Percentiles rank a stretch among this genome's conserved stretches.
Evolutionary conservation across 2,113 vertebrate species (phyloP).

Genomic region (Syngnathoides biaculeatus): DNA sequence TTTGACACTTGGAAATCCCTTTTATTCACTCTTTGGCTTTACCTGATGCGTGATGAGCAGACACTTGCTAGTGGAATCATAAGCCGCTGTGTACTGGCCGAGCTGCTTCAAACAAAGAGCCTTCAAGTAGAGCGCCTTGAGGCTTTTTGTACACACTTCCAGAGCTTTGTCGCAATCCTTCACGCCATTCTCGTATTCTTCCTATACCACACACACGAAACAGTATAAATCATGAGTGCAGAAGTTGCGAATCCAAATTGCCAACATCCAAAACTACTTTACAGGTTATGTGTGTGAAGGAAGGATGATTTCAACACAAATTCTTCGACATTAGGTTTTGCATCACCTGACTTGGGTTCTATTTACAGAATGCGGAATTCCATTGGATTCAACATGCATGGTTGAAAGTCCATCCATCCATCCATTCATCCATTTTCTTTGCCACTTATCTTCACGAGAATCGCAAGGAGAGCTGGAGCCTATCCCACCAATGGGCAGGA

Average conservation of each 20-base stretch:
- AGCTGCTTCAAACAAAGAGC: slow-evolving; percentile 84
- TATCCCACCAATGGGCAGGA: too few relatives aligned
- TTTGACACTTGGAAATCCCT: background rate
- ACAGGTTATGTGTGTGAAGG: background rate
- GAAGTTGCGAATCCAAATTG: too few relatives aligned
- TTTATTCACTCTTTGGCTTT: background rate
- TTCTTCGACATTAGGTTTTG: background rate
- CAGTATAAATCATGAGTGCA: background rate
- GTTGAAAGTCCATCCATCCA: too few relatives aligned
- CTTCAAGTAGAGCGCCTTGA: slow-evolving; percentile 85
- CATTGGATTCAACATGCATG: background rate
- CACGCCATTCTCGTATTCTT: slow-evolving; percentile 77
- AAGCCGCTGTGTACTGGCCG: slow-evolving; percentile 84
- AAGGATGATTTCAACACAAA: too few relatives aligned
- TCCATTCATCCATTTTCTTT: too few relatives aligned
- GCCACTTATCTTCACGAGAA: too few relatives aligned
- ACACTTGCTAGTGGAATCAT: slow-evolving; percentile 83
- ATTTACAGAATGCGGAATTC: background rate
- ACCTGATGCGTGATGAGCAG: slow-evolving; percentile 83
- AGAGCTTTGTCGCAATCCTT: slow-evolving; percentile 84
- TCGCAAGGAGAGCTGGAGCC: too few relatives aligned
- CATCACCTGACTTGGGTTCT: background rate
- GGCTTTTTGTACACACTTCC: slow-evolving; percentile 77
- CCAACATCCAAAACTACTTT: too few relatives aligned
- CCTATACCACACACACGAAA: slow-evolving; percentile 62